Conservation (phyloP, 2,888 invertebrate species). For the Ormyrus pomaceus region DNA sequence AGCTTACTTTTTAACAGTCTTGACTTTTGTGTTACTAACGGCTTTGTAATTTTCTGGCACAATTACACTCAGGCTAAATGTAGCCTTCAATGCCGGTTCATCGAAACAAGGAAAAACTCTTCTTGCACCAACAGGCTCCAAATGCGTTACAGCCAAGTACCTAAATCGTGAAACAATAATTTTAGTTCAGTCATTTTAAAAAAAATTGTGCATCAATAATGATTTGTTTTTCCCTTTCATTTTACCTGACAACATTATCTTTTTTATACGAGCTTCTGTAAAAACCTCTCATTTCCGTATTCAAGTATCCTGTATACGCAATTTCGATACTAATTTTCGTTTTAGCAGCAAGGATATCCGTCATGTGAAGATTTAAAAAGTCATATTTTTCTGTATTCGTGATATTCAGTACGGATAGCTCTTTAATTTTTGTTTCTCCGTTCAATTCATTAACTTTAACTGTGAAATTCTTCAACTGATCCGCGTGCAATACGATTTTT, state of each 20-base stretch:
- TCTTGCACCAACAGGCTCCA: constrained; percentile 85
- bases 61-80: constrained; percentile 77
- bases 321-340: constrained; percentile 77
- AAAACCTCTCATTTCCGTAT: constrained; percentile 79
- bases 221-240: constrained; percentile 68
- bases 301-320: constrained; percentile 78
- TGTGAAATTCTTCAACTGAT: constrained; percentile 49
- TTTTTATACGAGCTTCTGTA: constrained; percentile 79
- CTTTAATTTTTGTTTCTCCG: too few relatives aligned
- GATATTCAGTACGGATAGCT: neutral
- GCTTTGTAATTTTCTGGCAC: constrained; percentile 67
- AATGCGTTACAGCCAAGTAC: constrained; percentile 83
- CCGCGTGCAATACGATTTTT: constrained; percentile 63
- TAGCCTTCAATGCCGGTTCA: constrained; percentile 84
- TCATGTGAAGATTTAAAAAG: constrained; percentile 34
- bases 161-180: constrained; percentile 64
- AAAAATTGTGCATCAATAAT: constrained; percentile 74
- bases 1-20: constrained; percentile 35
- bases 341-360: constrained; percentile 58
- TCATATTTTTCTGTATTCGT: constrained; percentile 47
- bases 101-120: constrained; percentile 85
- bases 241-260: constrained; percentile 63
- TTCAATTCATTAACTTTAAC: constrained; percentile 17
- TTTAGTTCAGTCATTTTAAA: neutral
- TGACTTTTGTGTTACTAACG: constrained; percentile 67